Conservation (phyloP, 2,888 invertebrate species). For the Conchocele bisecta region DNA sequence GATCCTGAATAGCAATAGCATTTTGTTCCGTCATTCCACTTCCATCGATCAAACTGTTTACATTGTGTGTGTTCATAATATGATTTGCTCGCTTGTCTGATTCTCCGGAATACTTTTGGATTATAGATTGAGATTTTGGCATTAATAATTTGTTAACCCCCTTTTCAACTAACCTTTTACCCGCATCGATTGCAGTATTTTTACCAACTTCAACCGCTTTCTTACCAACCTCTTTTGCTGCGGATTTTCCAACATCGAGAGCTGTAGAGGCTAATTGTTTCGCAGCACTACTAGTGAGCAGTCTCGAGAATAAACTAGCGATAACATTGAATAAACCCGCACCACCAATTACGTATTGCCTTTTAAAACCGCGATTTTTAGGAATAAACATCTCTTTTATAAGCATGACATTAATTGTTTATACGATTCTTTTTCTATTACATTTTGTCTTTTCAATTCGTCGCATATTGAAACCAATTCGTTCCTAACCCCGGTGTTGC, state of each 20-base stretch:
- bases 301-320: slow-evolving; percentile 12
- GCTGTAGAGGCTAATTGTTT: slow-evolving; percentile 22
- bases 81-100: not conserved
- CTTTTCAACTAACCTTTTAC: slow-evolving; percentile 26
- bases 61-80: slow-evolving; percentile 1
- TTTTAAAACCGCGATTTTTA: slow-evolving; percentile 33
- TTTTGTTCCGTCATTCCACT: not conserved
- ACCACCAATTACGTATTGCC: slow-evolving; percentile 28
- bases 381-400: slow-evolving; percentile 33
- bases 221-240: slow-evolving; percentile 18
- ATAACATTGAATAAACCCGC: slow-evolving; percentile 24
- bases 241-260: slow-evolving; percentile 16
- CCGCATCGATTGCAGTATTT: slow-evolving; percentile 13
- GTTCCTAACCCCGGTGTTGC: slow-evolving; percentile 1
- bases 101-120: slow-evolving; percentile 9
- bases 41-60: not conserved
- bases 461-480: slow-evolving; percentile 3
- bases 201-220: slow-evolving; percentile 28
- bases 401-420: slow-evolving; percentile 25
- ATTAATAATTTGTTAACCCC: slow-evolving; percentile 11
- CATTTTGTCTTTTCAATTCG: slow-evolving; percentile 7
- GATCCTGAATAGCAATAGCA: slow-evolving; percentile 3
- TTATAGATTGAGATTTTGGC: slow-evolving; percentile 10
- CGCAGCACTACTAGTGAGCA: slow-evolving; percentile 16
- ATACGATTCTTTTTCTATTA: slow-evolving; percentile 7